A percentile compares a stretch with the other conserved stretches of the same genome.
Evolutionary conservation across 92 coral and sea anemone genomes (phyloP).

Genomic region (Porites rus): DNA sequence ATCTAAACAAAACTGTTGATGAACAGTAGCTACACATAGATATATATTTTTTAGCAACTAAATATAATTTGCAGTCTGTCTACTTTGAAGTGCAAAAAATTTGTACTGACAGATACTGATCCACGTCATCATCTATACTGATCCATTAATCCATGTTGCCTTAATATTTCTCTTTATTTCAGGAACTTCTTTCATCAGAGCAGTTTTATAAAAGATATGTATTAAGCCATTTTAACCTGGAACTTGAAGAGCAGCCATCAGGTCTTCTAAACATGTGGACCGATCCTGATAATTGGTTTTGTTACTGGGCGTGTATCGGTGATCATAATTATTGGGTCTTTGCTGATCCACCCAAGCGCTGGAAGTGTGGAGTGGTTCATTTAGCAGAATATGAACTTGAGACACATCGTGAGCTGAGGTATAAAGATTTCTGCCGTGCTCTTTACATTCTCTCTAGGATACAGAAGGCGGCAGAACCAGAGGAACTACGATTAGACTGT

Average conservation of each 20-base stretch:
- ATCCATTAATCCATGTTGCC: neutral
- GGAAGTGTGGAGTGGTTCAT: slow-evolving; percentile 67
- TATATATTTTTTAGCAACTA: no score
- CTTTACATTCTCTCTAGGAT: slow-evolving; percentile 39
- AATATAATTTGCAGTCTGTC: no score
- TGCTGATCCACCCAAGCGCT: slow-evolving; percentile 43
- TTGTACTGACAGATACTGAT: no score
- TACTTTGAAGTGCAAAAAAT: no score
- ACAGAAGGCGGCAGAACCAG: slow-evolving; percentile 46
- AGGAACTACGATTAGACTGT: slow-evolving; percentile 33
- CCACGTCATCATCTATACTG: no score
- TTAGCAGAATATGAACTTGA: slow-evolving; percentile 29
- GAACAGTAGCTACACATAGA: no score
- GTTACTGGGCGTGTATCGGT: slow-evolving; percentile 22
- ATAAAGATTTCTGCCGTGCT: slow-evolving; percentile 45
- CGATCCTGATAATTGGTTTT: slow-evolving; percentile 19
- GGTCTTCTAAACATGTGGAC: slow-evolving; percentile 34
- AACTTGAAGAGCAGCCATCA: slow-evolving; percentile 21
- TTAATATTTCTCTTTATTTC: neutral
- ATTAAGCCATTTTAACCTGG: slow-evolving; percentile 19
- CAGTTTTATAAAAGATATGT: slow-evolving; percentile 32
- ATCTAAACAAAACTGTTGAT: no score
- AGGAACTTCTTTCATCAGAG: slow-evolving; percentile 39
- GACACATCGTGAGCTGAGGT: slow-evolving; percentile 36
- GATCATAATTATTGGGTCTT: slow-evolving; percentile 32